Evolutionary conservation across 2,113 vertebrate genomes (phyloP).

Genomic region (Mus spicilegus): DNA sequence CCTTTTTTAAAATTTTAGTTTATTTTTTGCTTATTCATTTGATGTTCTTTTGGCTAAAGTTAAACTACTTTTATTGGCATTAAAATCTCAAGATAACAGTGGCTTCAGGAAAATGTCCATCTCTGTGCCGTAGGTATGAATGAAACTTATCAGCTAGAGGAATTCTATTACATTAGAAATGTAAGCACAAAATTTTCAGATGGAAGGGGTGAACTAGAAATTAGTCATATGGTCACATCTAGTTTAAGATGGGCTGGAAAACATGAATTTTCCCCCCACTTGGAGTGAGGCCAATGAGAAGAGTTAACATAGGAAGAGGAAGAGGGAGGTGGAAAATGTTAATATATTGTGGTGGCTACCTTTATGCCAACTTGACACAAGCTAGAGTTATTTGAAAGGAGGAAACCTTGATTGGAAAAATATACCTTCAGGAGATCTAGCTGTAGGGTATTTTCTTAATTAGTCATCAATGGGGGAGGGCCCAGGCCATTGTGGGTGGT

Average conservation of each 20-base stretch:
- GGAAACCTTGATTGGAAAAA: background rate
- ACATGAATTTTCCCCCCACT: background rate
- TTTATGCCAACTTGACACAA: background rate
- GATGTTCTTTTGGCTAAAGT: slow-evolving; percentile 33
- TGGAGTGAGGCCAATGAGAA: background rate
- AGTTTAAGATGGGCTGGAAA: background rate
- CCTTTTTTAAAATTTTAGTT: background rate
- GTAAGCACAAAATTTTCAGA: background rate
- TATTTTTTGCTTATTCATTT: background rate
- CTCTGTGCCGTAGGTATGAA: background rate
- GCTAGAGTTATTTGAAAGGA: background rate
- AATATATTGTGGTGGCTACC: background rate
- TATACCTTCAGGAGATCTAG: background rate
- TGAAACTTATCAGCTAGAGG: background rate
- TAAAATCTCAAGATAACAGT: background rate
- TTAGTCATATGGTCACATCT: background rate
- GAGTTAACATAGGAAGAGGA: background rate
- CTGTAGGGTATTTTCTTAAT: background rate
- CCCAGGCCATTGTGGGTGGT: background rate
- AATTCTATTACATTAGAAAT: background rate
- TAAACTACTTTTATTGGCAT: background rate
- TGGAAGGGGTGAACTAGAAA: background rate
- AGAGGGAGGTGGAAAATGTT: background rate
- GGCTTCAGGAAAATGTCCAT: background rate
- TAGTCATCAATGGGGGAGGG: background rate